Percentiles rank a stretch among this genome's conserved stretches.
Evolutionary conservation across 2,113 vertebrate genomes (phyloP).

Genomic region (Xiphorhynchus elegans): DNA sequence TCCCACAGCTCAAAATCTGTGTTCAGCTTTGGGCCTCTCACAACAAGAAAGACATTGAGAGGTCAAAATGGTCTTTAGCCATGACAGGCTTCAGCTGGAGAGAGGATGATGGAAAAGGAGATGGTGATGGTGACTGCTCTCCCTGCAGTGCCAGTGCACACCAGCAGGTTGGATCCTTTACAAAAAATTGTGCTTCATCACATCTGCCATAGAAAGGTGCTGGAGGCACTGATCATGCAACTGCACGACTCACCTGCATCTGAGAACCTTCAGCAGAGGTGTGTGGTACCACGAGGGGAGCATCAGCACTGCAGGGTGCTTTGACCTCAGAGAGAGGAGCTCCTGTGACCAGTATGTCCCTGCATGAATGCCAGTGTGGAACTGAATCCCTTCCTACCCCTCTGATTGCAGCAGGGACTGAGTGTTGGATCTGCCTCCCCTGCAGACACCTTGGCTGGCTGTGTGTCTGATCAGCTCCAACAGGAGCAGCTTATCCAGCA

Average conservation of each 20-base stretch:
- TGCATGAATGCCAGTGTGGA: not conserved
- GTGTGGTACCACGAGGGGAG: not conserved
- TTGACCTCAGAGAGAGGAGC: not conserved
- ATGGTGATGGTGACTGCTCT: fast-evolving
- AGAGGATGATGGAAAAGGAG: not conserved
- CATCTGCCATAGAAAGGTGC: fast-evolving
- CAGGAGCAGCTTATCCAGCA: not conserved
- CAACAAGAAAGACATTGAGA: not conserved
- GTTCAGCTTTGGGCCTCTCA: not conserved
- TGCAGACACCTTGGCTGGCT: not conserved
- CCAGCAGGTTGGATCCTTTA: not conserved
- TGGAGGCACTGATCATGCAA: not conserved
- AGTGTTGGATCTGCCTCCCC: not conserved
- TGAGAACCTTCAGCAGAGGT: not conserved
- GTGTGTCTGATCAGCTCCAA: fast-evolving
- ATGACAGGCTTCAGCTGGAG: not conserved
- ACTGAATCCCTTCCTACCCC: not conserved
- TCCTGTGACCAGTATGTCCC: not conserved
- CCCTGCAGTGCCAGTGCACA: not conserved
- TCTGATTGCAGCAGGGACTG: not conserved
- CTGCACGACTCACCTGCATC: not conserved
- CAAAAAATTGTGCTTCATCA: fast-evolving
- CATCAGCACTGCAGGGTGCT: fast-evolving
- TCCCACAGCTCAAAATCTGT: not conserved
- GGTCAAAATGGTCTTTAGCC: not conserved